Base-by-base conservation (phyloP, 2,888 invertebrate genomes). In the Tipula lateralis region DNA sequence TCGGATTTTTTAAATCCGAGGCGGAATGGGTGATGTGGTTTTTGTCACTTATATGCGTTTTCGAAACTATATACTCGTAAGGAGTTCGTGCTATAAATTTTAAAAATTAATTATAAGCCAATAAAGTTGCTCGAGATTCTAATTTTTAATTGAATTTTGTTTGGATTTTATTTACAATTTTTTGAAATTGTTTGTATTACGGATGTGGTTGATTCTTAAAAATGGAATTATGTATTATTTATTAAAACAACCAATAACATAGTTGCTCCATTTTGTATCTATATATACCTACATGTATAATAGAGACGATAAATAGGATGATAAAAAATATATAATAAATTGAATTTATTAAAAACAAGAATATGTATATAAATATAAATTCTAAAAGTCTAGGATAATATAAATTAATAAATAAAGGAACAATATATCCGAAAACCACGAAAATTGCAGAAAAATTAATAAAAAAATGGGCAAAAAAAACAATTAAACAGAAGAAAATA, bases 281-380 rank as follows among this genome's bases (percentile, higher is more conserved):
- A 19, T 19, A 50, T 50, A 50, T 50, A 39, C 7, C 3, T 39
- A 39, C 13, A 39, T 39, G 13, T 39, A 13, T 39, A 50, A 19
- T 50, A 66, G 19, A 66, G 66, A 66, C 19, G 66, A 66, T 66
- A 19, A 1, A 13, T 66, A 24, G 24, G 12, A 66, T 9, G 24
- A 24, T 24, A 66, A 66, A 66, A 66, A 36, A 32, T 32, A 36
- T n/a, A 4, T 24, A 66, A 66, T 66, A 66, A 66, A 66, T 66
- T 66, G 66, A 66, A 66, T 66, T 66, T 66, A 66, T 66, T 66
- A 66, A 66, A 66, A 66, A 66, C 66, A 66, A 66, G 66, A 66
- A 66, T 24, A 24, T 66, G 12, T 66, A 24, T 66, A 66, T 66
- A 24, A 16, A 50, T 66, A 66, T 66, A 66, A 66, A 66, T 66